Evolutionary conservation across 2,888 invertebrate genomes (phyloP).

Genomic region (Agrilus cyanescens): DNA sequence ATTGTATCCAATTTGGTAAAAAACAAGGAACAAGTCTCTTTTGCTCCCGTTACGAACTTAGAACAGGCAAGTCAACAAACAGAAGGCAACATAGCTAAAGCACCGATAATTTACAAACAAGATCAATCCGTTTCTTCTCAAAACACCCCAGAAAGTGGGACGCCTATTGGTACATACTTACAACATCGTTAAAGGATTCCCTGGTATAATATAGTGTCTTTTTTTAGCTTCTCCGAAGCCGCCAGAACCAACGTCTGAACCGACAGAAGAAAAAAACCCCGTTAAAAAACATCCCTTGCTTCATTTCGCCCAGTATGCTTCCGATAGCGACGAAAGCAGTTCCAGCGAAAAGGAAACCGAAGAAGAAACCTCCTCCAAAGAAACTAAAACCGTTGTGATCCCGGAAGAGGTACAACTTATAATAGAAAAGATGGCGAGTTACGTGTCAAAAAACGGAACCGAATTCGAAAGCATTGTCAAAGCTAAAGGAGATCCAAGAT

Average conservation of each 20-base stretch:
- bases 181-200: neutral
- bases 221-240: no score
- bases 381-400: slow-evolving; percentile 42
- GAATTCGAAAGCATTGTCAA: slow-evolving; percentile 84
- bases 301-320: slow-evolving; percentile 29
- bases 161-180: neutral
- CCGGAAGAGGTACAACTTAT: slow-evolving; percentile 75
- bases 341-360: slow-evolving; percentile 16
- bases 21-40: slow-evolving; percentile 21
- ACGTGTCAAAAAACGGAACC: slow-evolving; percentile 90
- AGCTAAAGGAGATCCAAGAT: slow-evolving; percentile 73
- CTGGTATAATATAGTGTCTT: no score
- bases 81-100: slow-evolving; percentile 19
- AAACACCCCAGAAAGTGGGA: neutral
- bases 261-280: neutral
- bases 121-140: neutral
- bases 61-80: neutral
- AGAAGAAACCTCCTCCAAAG: slow-evolving; percentile 3
- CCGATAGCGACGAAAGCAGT: slow-evolving; percentile 24
- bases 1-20: slow-evolving; percentile 29
- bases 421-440: slow-evolving; percentile 93
- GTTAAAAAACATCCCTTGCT: slow-evolving; percentile 9
- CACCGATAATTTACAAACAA: slow-evolving; percentile 35
- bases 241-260: neutral
- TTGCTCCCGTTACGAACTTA: no score